These are phyloP conservation scores for Oxycera nigricornis DNA, from an alignment of 2,888 invertebrate genomes.

Conservation along the genomic window DNA sequence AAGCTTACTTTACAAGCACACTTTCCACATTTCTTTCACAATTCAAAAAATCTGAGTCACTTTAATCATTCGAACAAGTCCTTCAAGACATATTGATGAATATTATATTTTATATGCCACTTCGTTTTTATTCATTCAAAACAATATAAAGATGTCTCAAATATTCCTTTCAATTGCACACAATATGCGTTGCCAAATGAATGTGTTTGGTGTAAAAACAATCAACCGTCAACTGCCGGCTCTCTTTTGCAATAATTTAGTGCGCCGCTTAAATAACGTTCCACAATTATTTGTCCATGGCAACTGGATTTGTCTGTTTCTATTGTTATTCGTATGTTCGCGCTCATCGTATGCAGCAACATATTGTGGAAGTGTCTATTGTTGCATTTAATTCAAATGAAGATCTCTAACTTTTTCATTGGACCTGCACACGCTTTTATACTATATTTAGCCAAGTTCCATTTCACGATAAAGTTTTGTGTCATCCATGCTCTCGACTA, in stretches of 20 bases:
- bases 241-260: conserved; percentile 9
- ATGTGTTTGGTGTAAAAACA: conserved; percentile 14
- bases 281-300: not conserved
- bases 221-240: not conserved
- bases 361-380: conserved; percentile 30
- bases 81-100: too few species aligned
- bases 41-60: too few species aligned
- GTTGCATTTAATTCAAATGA: conserved; percentile 20
- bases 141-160: too few species aligned
- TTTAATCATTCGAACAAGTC: too few species aligned
- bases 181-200: not conserved
- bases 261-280: not conserved
- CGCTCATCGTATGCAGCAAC: not conserved
- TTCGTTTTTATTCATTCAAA: too few species aligned
- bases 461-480: conserved; percentile 28
- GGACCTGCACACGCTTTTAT: conserved; percentile 18
- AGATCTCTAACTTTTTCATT: conserved; percentile 9
- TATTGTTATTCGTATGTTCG: not conserved
- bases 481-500: too few species aligned
- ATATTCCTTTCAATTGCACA: not conserved
- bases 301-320: too few species aligned
- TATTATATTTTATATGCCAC: too few species aligned
- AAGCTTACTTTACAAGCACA: too few species aligned
- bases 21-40: too few species aligned
- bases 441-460: conserved; percentile 26